These are phyloP conservation scores for Apis florea DNA, from an alignment of 1,140 invertebrate genomes.

Conservation along the genomic window DNA sequence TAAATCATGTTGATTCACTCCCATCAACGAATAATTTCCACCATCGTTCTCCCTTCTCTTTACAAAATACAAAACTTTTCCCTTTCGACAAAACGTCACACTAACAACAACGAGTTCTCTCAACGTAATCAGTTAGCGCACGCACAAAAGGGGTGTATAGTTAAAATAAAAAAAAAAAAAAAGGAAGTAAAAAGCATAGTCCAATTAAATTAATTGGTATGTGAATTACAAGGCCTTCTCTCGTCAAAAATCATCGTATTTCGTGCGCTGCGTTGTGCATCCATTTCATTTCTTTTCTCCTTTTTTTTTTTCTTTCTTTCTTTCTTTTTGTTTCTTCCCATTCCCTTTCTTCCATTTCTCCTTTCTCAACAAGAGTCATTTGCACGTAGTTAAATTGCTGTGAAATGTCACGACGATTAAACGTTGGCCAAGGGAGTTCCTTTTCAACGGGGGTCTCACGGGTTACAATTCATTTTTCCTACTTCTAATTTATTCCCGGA, in stretches of 20 bases:
- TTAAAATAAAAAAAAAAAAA: not conserved
- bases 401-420: conserved; percentile 15
- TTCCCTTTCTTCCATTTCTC: too few relatives aligned
- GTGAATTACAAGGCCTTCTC: conserved; percentile 31
- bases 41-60: too few relatives aligned
- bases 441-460: not conserved
- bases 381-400: conserved; percentile 24
- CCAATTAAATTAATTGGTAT: conserved; percentile 47
- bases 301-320: not conserved
- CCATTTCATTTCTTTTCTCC: not conserved
- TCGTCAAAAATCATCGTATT: not conserved
- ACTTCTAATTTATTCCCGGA: not conserved
- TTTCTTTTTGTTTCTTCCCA: not conserved
- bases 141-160: not conserved
- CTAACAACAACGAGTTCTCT: not conserved
- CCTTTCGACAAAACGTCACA: not conserved
- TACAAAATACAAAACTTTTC: too few relatives aligned
- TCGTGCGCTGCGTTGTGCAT: not conserved
- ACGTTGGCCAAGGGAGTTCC: not conserved
- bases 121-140: not conserved
- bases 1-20: too few relatives aligned
- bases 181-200: not conserved
- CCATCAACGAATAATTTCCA: too few relatives aligned
- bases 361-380: not conserved
- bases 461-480: not conserved